These are phyloP conservation scores for Beaufortia kweichowensis DNA, from an alignment of 2,113 vertebrate species.

Conservation along the genomic window DNA sequence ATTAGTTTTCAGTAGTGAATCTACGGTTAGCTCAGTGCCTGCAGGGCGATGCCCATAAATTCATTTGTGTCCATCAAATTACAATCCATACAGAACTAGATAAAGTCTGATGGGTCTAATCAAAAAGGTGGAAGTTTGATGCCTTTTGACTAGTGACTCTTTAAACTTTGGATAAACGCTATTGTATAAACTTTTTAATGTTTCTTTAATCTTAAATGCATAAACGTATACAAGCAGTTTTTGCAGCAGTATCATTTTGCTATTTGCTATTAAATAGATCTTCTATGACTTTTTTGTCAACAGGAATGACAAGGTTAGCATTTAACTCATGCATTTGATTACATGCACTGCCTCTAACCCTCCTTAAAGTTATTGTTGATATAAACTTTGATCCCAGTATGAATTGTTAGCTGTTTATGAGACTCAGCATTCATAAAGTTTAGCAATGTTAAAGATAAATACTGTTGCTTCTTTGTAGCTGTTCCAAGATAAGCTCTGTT, in stretches of 20 bases:
- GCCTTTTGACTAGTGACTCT: no score
- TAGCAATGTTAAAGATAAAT: conserved; percentile 28
- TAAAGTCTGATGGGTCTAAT: not conserved
- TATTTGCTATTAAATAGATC: no score
- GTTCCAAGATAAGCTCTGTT: conserved; percentile 28
- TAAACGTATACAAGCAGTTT: no score
- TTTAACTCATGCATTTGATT: no score
- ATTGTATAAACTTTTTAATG: no score
- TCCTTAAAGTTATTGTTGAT: conserved; percentile 37
- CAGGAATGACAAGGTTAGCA: conserved; percentile 81
- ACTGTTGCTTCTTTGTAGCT: conserved; percentile 19
- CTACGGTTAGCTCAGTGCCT: not conserved
- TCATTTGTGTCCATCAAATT: not conserved
- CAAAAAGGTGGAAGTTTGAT: no score
- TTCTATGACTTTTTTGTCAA: conserved; percentile 2
- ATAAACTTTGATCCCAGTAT: conserved; percentile 42
- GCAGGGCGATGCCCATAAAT: not conserved
- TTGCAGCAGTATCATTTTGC: no score
- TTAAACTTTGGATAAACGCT: no score
- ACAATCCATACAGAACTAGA: not conserved
- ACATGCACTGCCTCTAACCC: conserved; percentile 57
- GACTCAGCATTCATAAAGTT: conserved; percentile 13
- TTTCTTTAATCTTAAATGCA: no score
- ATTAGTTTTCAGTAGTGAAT: not conserved
- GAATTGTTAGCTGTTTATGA: conserved; percentile 20